Percentiles rank a stretch among this genome's conserved stretches.
Evolutionary conservation across 2,113 vertebrate genomes (phyloP).

Genomic region (human): GRCh38 chr1:201343001-201343500

Average conservation of each 20-base stretch:
- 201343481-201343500: not conserved
- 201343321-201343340: not conserved
- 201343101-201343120: not conserved
- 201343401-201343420: not conserved
- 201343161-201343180: not conserved
- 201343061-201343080: not conserved
- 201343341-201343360: not conserved
- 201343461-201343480: not conserved
- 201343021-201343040: accelerated
- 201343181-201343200: not conserved
- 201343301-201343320: not conserved
- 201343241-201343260: not conserved
- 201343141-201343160: not conserved
- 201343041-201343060: not conserved
- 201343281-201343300: not conserved
- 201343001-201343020: not conserved
- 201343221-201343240: no score
- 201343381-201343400: not conserved
- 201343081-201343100: not conserved
- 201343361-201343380: not conserved
- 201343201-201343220: not conserved
- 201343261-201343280: not conserved
- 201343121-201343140: not conserved
- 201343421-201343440: not conserved
- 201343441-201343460: not conserved